Conservation (phyloP, 2,113 vertebrate species). For the Burhinus oedicnemus region DNA sequence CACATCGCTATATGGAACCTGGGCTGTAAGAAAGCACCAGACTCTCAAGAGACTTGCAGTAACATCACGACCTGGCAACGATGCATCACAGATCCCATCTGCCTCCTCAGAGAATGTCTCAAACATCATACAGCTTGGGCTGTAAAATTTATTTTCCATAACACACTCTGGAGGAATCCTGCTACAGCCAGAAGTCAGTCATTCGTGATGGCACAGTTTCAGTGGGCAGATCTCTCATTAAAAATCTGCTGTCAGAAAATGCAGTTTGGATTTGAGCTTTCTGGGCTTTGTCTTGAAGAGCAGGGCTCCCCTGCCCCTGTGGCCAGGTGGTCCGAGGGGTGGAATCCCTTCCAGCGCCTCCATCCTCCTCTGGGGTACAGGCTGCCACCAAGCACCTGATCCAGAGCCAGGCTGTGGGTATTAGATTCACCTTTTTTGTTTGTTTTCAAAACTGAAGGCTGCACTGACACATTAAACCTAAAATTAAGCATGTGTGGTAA, state of each 20-base stretch:
- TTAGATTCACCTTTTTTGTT: not conserved
- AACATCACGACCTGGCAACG: not conserved
- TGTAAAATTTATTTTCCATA: not conserved
- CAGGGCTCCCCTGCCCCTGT: not conserved
- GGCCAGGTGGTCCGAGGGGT: fast-evolving
- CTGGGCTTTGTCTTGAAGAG: not conserved
- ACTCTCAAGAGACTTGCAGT: not conserved
- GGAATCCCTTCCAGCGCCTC: not conserved
- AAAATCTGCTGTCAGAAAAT: not conserved
- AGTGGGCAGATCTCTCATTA: not conserved
- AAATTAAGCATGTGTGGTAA: not conserved
- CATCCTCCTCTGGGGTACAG: not conserved
- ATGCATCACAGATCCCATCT: not conserved
- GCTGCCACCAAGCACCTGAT: not conserved
- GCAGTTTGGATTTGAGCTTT: not conserved
- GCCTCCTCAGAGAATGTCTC: not conserved
- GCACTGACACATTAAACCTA: not conserved
- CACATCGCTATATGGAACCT: not conserved
- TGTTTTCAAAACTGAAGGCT: not conserved
- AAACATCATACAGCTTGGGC: not conserved
- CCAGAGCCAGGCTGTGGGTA: not conserved
- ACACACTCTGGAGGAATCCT: not conserved
- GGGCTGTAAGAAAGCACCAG: not conserved
- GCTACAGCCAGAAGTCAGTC: not conserved
- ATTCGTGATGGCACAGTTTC: not conserved